phyloP scores from a whole-genome alignment of 1,140 invertebrate species.

The Odontomachus brunneus region DNA sequence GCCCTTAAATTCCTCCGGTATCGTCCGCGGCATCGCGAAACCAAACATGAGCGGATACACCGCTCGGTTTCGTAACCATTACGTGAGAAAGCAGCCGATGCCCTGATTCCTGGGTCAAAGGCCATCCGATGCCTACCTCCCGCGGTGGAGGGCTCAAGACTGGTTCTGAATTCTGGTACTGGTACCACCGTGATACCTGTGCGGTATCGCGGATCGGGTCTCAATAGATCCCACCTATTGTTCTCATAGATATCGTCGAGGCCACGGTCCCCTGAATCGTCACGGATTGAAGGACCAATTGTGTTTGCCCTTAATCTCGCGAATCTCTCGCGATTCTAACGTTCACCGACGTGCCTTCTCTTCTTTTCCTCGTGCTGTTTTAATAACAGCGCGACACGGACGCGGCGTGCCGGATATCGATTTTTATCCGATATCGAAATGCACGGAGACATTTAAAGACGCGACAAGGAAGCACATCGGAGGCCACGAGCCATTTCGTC shows the following conservation, averaged over 20 bases:
- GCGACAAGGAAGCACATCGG: neutral
- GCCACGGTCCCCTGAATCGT: neutral
- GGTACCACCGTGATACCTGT: conserved; percentile 49
- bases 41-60: conserved; percentile 59
- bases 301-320: neutral
- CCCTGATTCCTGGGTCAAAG: conserved; percentile 82
- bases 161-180: conserved; percentile 80
- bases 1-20: neutral
- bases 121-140: conserved; percentile 81
- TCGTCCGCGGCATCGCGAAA: conserved; percentile 46
- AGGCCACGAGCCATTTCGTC: neutral
- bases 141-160: conserved; percentile 78
- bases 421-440: conserved; percentile 8
- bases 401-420: neutral
- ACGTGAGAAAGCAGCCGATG: conserved; percentile 83
- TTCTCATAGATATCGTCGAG: conserved; percentile 21
- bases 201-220: conserved; percentile 21
- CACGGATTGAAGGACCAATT: neutral
- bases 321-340: too few relatives aligned
- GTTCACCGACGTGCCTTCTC: too few relatives aligned
- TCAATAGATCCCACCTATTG: conserved; percentile 47
- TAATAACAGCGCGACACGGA: neutral
- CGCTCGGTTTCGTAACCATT: conserved; percentile 79
- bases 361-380: too few relatives aligned
- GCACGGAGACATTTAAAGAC: neutral